These are phyloP conservation scores for Eustalomyia histrio DNA, from an alignment of 2,888 invertebrate genomes.

Conservation along the genomic window DNA sequence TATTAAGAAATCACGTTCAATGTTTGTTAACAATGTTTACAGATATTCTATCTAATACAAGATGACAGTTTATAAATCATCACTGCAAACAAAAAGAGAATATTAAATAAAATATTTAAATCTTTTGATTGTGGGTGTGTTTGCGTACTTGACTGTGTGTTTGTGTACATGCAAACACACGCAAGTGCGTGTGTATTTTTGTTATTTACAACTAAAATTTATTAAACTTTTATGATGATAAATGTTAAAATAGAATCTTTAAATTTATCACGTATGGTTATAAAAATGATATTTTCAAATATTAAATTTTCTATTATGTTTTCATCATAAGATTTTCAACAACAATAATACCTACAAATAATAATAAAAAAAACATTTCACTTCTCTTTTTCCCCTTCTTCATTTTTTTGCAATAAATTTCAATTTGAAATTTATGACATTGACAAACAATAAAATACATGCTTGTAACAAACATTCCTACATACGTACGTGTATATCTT, in stretches of 20 bases:
- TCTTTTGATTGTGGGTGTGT: constrained; percentile 7
- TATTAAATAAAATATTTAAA: constrained; percentile 58
- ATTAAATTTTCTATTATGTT: constrained; percentile 46
- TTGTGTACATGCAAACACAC: not conserved
- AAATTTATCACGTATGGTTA: constrained; percentile 56
- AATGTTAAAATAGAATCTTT: constrained; percentile 30
- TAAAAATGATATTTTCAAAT: constrained; percentile 50
- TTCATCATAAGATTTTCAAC: constrained; percentile 41
- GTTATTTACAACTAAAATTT: constrained; percentile 38
- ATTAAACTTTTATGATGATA: constrained; percentile 46
- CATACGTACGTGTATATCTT: not conserved
- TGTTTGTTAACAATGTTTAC: constrained; percentile 65
- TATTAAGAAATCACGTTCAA: constrained; percentile 62
- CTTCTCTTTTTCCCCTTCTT: constrained; percentile 4
- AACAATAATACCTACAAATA: constrained; percentile 36
- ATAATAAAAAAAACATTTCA: constrained; percentile 33
- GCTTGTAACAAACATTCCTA: constrained; percentile 24
- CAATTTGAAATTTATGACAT: constrained; percentile 62
- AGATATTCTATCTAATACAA: constrained; percentile 51
- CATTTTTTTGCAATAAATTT: constrained; percentile 35
- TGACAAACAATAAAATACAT: constrained; percentile 53
- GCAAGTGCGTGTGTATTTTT: not conserved
- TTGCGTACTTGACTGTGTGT: not conserved
- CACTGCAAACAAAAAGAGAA: constrained; percentile 54
- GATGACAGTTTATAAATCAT: constrained; percentile 64